Conservation (phyloP, 2,888 invertebrate species). For the Ichneumoninae sp. region DNA sequence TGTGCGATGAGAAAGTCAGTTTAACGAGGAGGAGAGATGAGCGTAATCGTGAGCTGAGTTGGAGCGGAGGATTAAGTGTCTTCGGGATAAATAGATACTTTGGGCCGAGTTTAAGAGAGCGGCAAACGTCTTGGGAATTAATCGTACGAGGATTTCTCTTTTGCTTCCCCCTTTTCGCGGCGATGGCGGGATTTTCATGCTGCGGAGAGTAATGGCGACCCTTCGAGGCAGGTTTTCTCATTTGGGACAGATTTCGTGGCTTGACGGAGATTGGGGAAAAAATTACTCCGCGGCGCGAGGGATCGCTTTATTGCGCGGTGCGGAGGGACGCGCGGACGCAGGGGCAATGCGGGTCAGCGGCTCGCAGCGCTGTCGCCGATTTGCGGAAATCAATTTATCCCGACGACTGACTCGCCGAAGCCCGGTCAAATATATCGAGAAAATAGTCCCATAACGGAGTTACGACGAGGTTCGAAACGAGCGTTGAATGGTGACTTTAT, state of each 20-base stretch:
- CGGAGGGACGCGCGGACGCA: not conserved
- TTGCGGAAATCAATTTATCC: conserved; percentile 56
- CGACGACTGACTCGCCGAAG: conserved; percentile 23
- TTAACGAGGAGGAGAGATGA: conserved; percentile 4
- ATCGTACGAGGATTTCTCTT: conserved; percentile 4
- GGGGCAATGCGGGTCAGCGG: not conserved
- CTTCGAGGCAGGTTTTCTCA: conserved; percentile 5
- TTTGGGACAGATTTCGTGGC: not conserved
- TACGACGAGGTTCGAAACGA: conserved; percentile 17
- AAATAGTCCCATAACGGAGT: conserved; percentile 34
- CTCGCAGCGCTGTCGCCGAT: conserved; percentile 1
- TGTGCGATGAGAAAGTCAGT: conserved; percentile 39
- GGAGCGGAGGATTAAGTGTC: conserved; percentile 20
- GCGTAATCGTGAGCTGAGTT: conserved; percentile 49
- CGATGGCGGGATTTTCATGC: not conserved
- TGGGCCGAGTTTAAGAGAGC: conserved; percentile 38
- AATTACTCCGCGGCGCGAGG: conserved; percentile 25
- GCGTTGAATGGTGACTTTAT: conserved; percentile 39
- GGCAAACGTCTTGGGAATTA: conserved; percentile 44
- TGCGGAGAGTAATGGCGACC: not conserved
- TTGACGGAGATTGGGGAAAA: conserved; percentile 36
- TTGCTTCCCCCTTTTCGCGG: not conserved
- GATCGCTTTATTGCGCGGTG: not conserved
- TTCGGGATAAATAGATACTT: conserved; percentile 58
- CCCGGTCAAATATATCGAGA: conserved; percentile 42